Conservation (phyloP, 2,888 invertebrate genomes). For the Teleogryllus oceanicus region DNA sequence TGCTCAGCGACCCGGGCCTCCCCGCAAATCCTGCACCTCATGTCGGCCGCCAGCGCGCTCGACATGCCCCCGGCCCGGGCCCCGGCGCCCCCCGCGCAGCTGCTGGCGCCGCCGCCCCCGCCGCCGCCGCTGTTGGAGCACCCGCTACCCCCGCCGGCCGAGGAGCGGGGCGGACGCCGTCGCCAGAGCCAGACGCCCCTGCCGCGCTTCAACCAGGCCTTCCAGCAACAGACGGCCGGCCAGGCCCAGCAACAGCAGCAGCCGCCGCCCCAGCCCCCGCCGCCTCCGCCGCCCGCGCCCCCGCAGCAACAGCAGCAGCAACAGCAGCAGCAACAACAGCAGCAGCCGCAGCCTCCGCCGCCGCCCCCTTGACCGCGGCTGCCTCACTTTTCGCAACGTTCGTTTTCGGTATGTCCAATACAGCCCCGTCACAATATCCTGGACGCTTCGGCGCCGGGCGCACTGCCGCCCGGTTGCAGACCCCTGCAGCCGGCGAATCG, state of each 20-base stretch:
- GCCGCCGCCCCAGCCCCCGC: conserved; percentile 52
- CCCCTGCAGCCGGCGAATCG: neutral
- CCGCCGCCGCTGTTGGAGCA: conserved; percentile 35
- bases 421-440: neutral
- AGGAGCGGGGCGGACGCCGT: conserved; percentile 20
- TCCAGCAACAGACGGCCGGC: conserved; percentile 45
- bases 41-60: conserved; percentile 22
- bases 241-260: conserved; percentile 48
- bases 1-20: conserved; percentile 22
- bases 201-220: conserved; percentile 52
- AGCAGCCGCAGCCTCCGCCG: conserved; percentile 20
- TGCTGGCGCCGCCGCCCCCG: conserved; percentile 22
- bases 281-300: conserved; percentile 42
- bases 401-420: neutral
- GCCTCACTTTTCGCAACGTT: neutral
- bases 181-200: conserved; percentile 46
- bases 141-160: conserved; percentile 38
- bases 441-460: too few species aligned
- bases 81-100: neutral
- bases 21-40: conserved; percentile 28
- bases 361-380: conserved; percentile 21
- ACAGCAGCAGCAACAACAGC: conserved; percentile 21
- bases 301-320: conserved; percentile 22
- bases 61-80: neutral
- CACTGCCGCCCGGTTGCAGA: too few species aligned